Base-by-base conservation (phyloP, 2,888 invertebrate species). In the Chrysolina haemoptera region DNA sequence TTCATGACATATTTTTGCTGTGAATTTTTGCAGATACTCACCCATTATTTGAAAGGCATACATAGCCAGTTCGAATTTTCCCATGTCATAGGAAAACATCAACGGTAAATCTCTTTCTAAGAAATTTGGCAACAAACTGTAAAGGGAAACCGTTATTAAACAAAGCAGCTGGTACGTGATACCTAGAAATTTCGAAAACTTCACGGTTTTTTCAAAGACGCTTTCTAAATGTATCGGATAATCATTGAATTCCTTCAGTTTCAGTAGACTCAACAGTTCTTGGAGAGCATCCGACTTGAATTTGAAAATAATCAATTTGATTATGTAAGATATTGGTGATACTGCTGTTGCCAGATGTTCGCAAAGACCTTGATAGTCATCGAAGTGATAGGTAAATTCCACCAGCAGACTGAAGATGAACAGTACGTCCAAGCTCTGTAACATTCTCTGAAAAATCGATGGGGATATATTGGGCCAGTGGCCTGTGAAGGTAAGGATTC, bases 41-140 rank as follows among this genome's bases (percentile, higher is more conserved):
- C 62, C 59, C 4, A 16, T 41, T 35, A 62, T 48, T 71, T 50
- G 59, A 62, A 63, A 63, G 6, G 35, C 43, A 43, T 63, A 73
- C 69, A 77, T 68, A 14, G 48, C 20, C 20, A 10, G 41, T 18
- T 69, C 46, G 40, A 70, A 76, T 0, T 27, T 8, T 16, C 77
- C 77, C 12, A 70, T 16, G 62, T 71, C 68, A 46, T 71, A 77
- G 4, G 73, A 69, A 63, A 75, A 76, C 41, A 62, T 68, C 1
- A 74, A 12, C 10, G 73, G 77, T 41, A 74, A 18, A 12, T 66
- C 67, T 16, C 9, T 1, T 22, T 68, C 40, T 1, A 59, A 43
- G 5, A 63, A 41, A 12, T 75, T 22, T 22, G 74, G 75, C 67
- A 70, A 27, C 10, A 59, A 11, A 46, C 55, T 65, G n/a, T 68